A percentile compares a stretch with the other conserved stretches of the same genome.
phyloP scores from a whole-genome alignment of 1,140 invertebrate species.

The Drosophila murphyi region DNA sequence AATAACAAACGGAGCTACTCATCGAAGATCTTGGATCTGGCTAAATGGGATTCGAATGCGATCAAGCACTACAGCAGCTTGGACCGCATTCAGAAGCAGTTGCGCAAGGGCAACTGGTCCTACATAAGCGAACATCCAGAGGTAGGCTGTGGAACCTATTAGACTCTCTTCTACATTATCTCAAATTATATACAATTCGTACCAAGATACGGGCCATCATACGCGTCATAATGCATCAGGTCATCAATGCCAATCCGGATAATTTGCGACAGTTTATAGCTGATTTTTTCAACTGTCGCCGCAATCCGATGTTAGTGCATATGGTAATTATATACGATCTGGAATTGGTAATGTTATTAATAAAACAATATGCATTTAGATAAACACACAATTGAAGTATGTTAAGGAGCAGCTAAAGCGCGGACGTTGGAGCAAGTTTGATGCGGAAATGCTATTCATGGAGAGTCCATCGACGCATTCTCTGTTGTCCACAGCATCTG shows the following conservation, averaged over 20 bases:
- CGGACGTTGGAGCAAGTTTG: conserved; percentile 68
- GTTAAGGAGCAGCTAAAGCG: conserved; percentile 61
- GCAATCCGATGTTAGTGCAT: conserved; percentile 52
- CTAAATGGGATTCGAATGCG: conserved; percentile 57
- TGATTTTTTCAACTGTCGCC: conserved; percentile 56
- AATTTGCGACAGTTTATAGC: conserved; percentile 52
- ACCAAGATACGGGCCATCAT: conserved; percentile 66
- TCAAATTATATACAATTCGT: background rate
- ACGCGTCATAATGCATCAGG: conserved; percentile 60
- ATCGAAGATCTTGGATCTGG: conserved; percentile 55
- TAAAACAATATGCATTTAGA: conserved; percentile 10
- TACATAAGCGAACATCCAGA: conserved; percentile 65
- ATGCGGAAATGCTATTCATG: conserved; percentile 66
- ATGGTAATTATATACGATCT: conserved; percentile 34
- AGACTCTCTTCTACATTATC: background rate
- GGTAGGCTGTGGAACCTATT: conserved; percentile 24
- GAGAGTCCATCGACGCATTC: conserved; percentile 64
- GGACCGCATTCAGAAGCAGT: conserved; percentile 55
- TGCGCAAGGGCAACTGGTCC: conserved; percentile 57
- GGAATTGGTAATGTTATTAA: background rate
- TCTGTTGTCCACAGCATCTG: conserved; percentile 55
- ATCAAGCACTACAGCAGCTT: conserved; percentile 50
- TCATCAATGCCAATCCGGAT: conserved; percentile 51
- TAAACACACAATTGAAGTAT: conserved; percentile 65
- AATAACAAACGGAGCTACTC: background rate